Evolutionary conservation across 2,888 invertebrate genomes (phyloP), one percentile per base, ranked within the genome.

Genomic region (Eilema griseolum): DNA sequence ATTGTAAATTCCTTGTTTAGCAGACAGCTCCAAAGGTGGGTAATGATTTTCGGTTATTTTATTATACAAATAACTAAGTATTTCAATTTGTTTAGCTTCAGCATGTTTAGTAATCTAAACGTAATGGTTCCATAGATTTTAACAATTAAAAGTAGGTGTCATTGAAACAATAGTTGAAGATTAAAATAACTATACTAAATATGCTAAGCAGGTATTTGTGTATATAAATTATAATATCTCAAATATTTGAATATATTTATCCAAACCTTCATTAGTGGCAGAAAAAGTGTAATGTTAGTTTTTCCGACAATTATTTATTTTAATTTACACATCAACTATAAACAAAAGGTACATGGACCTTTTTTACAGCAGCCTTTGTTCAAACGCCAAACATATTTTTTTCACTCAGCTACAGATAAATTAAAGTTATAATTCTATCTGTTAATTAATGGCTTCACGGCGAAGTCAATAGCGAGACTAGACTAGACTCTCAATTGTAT

Each of bases 391-490:
- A 41, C 41, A 62, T 62, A 57, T 61, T 41, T 28, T 61, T 41
- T 28, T 33, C 24, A 52, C 46, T 61, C 52, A 20, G 11, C 37
- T 57, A 52, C 8, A 52, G 52, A 52, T 52, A 52, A 52, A 52
- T 52, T 52, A 52, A 23, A 66, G 52, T 52, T 26, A 66, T 66
- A 41, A 37, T 66, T 66, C 41, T 8, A 64, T 52, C n/a, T 64
- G n/a, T 20, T 64, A 52, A 52, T 64, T 52, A 52, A 52, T 61
- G 20, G 23, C 31, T 37, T 61, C 24, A 61, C n/a, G 26, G 60
- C 37, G 31, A 33, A 60, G 68, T 66, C 24, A 41, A 67, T 66
- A 61, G 69, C 61, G 59, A 73, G 71, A 65, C 52, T 46, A 73
- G 71, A 65, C 52, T 46, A 46, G 11, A 63, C 7, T 1, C 46